Conservation (phyloP, 2,113 vertebrate genomes). For the Aegotheles bennettii region DNA sequence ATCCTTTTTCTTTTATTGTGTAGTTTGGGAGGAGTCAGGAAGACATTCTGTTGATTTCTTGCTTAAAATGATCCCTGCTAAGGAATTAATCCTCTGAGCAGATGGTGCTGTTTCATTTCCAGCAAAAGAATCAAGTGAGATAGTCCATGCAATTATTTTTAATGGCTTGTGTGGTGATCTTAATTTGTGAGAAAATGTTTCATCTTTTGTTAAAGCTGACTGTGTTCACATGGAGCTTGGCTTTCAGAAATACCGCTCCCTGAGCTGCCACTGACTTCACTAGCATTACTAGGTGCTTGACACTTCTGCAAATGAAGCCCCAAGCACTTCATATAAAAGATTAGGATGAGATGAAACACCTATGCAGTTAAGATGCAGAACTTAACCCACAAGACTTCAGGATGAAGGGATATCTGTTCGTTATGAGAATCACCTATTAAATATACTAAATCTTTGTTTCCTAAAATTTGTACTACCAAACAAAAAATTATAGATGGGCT, state of each 20-base stretch:
- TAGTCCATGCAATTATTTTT: slow-evolving; percentile 81
- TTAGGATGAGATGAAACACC: slow-evolving; percentile 37
- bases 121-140: slow-evolving; percentile 76
- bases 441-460: background rate
- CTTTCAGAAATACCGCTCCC: background rate
- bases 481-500: background rate
- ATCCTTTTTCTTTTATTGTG: slow-evolving; percentile 66
- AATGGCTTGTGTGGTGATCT: slow-evolving; percentile 75
- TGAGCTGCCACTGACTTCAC: background rate
- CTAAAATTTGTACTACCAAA: background rate
- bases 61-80: slow-evolving; percentile 76
- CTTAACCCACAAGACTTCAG: background rate
- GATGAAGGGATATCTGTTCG: background rate
- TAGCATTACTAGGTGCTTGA: background rate
- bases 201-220: slow-evolving; percentile 71
- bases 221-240: slow-evolving; percentile 24
- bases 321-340: slow-evolving; percentile 26
- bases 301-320: background rate
- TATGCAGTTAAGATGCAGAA: background rate
- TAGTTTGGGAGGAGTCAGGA: slow-evolving; percentile 67
- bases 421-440: background rate
- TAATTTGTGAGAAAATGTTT: slow-evolving; percentile 80
- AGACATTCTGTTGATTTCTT: slow-evolving; percentile 77
- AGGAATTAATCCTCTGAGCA: slow-evolving; percentile 76
- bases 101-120: slow-evolving; percentile 79